A percentile compares a stretch with the other conserved stretches of the same genome.
Evolutionary conservation across 2,797 vertebrate genomes (phyloP).

Genomic region (Sebastes oblongus): DNA sequence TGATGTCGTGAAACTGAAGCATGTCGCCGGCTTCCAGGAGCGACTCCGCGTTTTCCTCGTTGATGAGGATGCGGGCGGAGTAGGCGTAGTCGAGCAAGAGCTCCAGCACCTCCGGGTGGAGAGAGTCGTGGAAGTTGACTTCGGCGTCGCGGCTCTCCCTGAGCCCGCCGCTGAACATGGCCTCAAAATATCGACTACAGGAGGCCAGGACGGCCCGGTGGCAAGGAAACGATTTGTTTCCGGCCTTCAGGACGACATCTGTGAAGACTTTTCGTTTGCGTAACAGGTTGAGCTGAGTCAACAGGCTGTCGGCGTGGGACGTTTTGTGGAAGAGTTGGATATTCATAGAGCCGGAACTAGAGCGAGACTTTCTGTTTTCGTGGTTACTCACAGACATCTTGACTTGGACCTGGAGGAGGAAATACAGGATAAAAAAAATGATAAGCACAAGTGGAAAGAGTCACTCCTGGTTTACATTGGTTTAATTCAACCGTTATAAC

Average conservation of each 20-base stretch:
- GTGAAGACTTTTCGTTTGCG: conserved; percentile 86
- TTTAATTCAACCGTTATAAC: neutral
- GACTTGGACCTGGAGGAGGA: conserved; percentile 39
- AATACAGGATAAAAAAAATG: neutral
- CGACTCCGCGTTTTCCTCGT: conserved; percentile 89
- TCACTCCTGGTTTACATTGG: neutral
- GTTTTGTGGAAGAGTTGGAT: conserved; percentile 90
- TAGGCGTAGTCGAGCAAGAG: conserved; percentile 88
- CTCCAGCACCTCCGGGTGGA: conserved; percentile 89
- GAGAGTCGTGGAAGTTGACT: conserved; percentile 86
- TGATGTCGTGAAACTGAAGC: conserved; percentile 89
- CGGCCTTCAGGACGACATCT: conserved; percentile 84
- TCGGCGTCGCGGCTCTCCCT: conserved; percentile 84
- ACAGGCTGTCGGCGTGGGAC: conserved; percentile 85
- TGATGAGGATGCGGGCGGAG: conserved; percentile 86
- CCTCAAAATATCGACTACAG: conserved; percentile 89
- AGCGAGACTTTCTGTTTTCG: conserved; percentile 89
- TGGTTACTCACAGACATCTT: conserved; percentile 89
- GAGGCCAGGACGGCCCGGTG: conserved; percentile 88
- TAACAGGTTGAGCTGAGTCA: conserved; percentile 88
- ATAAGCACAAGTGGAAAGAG: neutral
- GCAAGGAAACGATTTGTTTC: conserved; percentile 83
- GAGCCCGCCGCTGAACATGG: conserved; percentile 87
- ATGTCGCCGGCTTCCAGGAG: conserved; percentile 88
- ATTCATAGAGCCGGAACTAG: conserved; percentile 90